Base-by-base conservation (phyloP, 2,113 vertebrate genomes). In the Phyllostomus hastatus region DNA sequence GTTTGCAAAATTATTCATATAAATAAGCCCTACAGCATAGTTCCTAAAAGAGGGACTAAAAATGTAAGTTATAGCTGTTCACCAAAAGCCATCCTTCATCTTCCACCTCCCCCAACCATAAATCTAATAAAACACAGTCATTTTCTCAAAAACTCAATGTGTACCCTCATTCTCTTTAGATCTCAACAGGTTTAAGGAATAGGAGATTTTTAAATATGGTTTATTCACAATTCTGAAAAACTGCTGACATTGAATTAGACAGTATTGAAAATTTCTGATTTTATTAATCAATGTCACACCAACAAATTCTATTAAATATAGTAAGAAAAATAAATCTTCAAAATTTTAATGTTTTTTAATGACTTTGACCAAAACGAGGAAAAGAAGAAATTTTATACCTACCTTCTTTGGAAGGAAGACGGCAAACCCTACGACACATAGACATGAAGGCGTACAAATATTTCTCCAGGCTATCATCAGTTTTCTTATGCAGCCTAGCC, bases 401-500 rank as follows among this genome's bases (percentile, higher is more conserved):
- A 99, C 99, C 99, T 97, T 99, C 99, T 98, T 99, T 99, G 41
- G 99, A 99, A 64, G 99, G 99, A 90, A 99, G 98, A 81, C 99
- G 99, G 93, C 99, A 99, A 96, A 99, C 99, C 94, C 99, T 98
- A 52, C 99, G 98, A 98, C 99, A 99, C 99, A 99, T 99, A 52
- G 99, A 99, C 94, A 99, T 99, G 87, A 99, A 99, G 0, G 99
- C 99, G 94, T 99, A 99, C 67, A 99, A 98, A 97, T 99, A 99
- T 91, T 99, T 99, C 98, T 99, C 99, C 97, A 99, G 98, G 97
- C 99, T 99, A 93, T 99, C 99, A 4, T 99, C 99, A 0, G 99
- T 99, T 97, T 99, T 99, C 98, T 99, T 99, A 98, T 99, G 99
- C 38, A 99, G 98, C 28, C 99, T 98, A 72, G 99, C 99, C 99